These are phyloP conservation scores for Calidris pugnax DNA, from an alignment of 2,113 vertebrate species.

Conservation along the genomic window DNA sequence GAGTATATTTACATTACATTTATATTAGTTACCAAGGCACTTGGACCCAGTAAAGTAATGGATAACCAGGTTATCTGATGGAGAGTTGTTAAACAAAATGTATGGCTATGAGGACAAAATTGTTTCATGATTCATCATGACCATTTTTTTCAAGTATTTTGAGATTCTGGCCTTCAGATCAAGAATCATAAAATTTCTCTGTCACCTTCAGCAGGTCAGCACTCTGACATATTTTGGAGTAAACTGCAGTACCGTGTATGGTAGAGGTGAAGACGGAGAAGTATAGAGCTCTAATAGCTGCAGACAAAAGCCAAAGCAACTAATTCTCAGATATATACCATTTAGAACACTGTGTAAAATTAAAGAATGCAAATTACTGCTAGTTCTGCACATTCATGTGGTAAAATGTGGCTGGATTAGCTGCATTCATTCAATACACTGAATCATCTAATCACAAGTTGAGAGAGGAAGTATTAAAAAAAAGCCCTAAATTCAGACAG, in stretches of 20 bases:
- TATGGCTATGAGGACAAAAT: neutral
- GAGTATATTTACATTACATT: neutral
- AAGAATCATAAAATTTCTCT: neutral
- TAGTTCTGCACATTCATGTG: neutral
- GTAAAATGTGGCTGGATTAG: neutral
- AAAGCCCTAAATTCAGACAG: neutral
- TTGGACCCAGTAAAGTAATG: neutral
- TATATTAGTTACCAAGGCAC: neutral
- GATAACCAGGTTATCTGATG: neutral
- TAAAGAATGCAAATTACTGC: neutral
- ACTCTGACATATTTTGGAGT: neutral
- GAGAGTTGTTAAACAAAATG: neutral
- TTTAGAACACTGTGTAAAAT: neutral
- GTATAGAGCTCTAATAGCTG: neutral
- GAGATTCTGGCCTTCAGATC: neutral
- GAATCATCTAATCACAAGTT: conserved; percentile 37
- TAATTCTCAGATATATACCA: neutral
- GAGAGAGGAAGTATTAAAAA: conserved; percentile 2
- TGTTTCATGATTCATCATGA: neutral
- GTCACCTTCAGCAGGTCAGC: neutral
- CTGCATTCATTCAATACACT: neutral
- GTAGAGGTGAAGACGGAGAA: neutral
- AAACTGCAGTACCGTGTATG: neutral
- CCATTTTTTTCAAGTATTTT: neutral
- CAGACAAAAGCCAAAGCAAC: neutral